Evolutionary conservation across 2,113 vertebrate genomes (phyloP), one percentile per base, ranked within the genome.

Genomic region (Mellivora capensis): DNA sequence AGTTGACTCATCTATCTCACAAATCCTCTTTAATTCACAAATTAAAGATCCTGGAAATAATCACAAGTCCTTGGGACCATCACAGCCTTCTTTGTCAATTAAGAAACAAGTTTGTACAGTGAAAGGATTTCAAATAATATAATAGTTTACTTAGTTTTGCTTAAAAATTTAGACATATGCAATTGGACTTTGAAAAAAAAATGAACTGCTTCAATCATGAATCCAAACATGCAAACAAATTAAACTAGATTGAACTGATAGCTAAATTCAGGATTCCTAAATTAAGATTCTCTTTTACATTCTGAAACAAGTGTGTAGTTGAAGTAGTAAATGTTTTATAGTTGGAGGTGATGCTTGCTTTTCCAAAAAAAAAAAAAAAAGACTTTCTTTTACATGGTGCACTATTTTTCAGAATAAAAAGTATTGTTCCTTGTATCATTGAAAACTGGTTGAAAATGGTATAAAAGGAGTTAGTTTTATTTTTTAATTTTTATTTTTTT

Each of bases 41-140:
- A 97, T 98, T 98, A 81, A 93, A 98, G 96, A 94, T 95, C 49
- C 80, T 97, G 89, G 97, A 97, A 98, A 98, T 98, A 92, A 97
- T 96, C 6, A 76, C 95, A 98, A 97, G 89, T 98, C 95, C 57
- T 93, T 47, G 90, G 97, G 96, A 95, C 57, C 0, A 0, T 77
- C 95, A 97, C 93, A 97, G 91, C n/a, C 96, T 90, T 10, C 72
- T 91, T 67, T 97, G 89, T 98, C 95, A 98, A 91, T 96, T 85
- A 89, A 87, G 44, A 79, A 86, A 31, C 1, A 64, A 85, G 52
- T 8, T 31, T 87, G 23, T 91, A 90, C 42, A 81, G 86, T 44
- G 57, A 64, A 97, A 90, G 52, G 69, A 95, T 98, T 87, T 95
- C 93, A 90, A 92, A 94, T 86, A 98, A n/a, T 95, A 85, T 89